Evolutionary conservation across 2,113 vertebrate genomes (phyloP).

Genomic region (Theropithecus gelada): DNA sequence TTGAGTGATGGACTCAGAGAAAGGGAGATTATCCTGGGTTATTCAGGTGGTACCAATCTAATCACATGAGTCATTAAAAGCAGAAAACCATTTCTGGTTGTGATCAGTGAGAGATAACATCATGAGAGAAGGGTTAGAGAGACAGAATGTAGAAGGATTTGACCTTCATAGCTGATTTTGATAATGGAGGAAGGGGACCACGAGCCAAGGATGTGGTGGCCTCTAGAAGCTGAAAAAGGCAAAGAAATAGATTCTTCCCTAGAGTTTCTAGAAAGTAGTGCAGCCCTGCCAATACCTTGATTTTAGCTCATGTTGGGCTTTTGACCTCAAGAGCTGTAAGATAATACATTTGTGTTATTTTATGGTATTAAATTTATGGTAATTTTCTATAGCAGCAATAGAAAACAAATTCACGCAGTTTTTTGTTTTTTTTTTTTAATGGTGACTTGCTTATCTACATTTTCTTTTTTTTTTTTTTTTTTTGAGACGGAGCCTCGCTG

Average conservation of each 20-base stretch:
- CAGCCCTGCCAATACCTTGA: not conserved
- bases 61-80: not conserved
- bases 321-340: not conserved
- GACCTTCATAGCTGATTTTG: not conserved
- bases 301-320: not conserved
- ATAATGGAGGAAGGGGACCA: not conserved
- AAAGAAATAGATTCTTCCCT: not conserved
- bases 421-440: not conserved
- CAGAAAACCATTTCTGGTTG: not conserved
- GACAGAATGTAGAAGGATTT: not conserved
- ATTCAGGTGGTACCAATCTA: not conserved
- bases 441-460: not conserved
- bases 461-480: too few relatives aligned
- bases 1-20: not conserved
- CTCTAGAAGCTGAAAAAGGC: not conserved
- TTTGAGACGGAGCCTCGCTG: too few relatives aligned
- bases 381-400: not conserved
- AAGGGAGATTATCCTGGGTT: not conserved
- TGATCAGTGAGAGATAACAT: not conserved
- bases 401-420: not conserved
- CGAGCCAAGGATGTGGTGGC: not conserved
- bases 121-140: not conserved
- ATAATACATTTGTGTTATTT: not conserved
- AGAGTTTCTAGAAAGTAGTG: not conserved
- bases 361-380: not conserved